Evolutionary conservation across 2,113 vertebrate genomes (phyloP), one percentile per base, ranked within the genome.

Genomic region (Aptenodytes forsteri): DNA sequence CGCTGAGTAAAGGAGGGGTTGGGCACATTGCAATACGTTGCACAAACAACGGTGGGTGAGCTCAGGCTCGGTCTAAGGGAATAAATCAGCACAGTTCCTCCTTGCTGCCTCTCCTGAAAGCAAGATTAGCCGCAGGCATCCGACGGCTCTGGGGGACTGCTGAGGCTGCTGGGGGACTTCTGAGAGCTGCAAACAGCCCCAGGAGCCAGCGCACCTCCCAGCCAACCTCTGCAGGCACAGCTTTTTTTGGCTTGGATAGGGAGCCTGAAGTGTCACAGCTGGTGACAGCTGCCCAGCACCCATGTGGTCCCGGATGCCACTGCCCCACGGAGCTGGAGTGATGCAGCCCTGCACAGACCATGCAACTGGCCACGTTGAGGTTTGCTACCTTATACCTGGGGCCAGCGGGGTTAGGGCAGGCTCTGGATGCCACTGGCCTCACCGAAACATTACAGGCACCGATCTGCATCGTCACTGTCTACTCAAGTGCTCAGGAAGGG

Each of bases 311-410:
- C 7, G 58, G 12, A 7, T 40, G 38, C 49, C 2, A 2, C 10
- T 30, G 42, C 22, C 23, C 5, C 29, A 23, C 13, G 16, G 26
- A 34, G n/a, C 27, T 11, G 50, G 17, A 13, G 12, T 4, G 36
- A 25, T 3, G 23, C n/a, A 8, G 61, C 40, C 78, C 46, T 3
- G 1, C 54, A 11, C 0, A 1, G n/a, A 8, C 72, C 1, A 4
- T 2, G 30, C 30, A 36, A 0, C 32, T 6, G 26, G 22, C 21
- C 54, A 0, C 0, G 1, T 0, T n/a, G 32, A 49, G 19, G 16
- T 71, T 32, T 34, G 54, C 54, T 21, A 0, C 59, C 4, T 18
- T 7, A 2, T 4, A 9, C 10, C 58, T 6, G 2, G 15, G 44
- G 27, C 36, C 7, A 1, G 71, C 6, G 3, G 67, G 36, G n/a